phyloP scores from a whole-genome alignment of 2,888 invertebrate genomes.

The Danaus chrysippus region DNA sequence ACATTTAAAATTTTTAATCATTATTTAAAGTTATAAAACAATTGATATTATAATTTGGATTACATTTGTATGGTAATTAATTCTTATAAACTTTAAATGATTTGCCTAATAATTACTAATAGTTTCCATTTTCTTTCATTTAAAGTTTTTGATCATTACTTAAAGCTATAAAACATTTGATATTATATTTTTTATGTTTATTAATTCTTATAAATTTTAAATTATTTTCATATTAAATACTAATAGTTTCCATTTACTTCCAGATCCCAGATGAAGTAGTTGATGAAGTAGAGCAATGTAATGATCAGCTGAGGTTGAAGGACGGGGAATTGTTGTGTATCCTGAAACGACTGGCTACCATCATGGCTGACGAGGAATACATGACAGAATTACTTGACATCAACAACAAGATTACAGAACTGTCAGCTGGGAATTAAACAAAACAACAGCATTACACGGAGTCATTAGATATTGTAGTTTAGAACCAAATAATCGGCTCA shows the following conservation, averaged over 20 bases:
- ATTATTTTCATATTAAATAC: neutral
- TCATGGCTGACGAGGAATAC: constrained; percentile 87
- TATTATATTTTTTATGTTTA: neutral
- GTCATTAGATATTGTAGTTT: constrained; percentile 27
- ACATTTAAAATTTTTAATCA: too few species aligned
- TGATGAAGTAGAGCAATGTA: constrained; percentile 83
- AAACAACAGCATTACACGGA: constrained; percentile 35
- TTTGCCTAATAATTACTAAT: too few species aligned
- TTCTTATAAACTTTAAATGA: too few species aligned
- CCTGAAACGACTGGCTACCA: constrained; percentile 82
- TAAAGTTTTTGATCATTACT: too few species aligned
- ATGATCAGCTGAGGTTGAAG: constrained; percentile 84
- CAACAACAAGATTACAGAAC: constrained; percentile 83
- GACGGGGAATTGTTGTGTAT: constrained; percentile 82
- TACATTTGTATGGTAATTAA: neutral
- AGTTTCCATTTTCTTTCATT: too few species aligned
- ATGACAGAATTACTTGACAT: constrained; percentile 86
- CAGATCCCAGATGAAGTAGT: constrained; percentile 84
- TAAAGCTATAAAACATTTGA: too few species aligned
- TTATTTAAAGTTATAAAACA: too few species aligned
- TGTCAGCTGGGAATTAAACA: constrained; percentile 55
- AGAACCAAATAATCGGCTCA: constrained; percentile 41
- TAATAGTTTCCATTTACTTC: constrained; percentile 29
- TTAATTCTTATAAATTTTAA: neutral
- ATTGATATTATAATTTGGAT: too few species aligned